Percentiles rank a stretch among this genome's conserved stretches.
Evolutionary conservation across 2,888 invertebrate genomes (phyloP).

Genomic region (Tholera decimalis): DNA sequence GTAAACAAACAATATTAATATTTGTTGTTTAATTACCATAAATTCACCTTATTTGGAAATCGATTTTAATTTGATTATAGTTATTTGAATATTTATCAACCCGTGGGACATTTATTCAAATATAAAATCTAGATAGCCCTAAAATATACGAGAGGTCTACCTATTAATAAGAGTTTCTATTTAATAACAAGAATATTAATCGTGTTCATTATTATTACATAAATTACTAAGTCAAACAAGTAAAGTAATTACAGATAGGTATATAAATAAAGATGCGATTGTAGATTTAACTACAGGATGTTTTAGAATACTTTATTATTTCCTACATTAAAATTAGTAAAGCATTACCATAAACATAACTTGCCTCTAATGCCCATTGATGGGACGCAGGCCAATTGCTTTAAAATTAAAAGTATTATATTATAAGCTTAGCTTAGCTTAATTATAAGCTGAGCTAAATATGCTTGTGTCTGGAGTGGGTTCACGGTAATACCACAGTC

Average conservation of each 20-base stretch:
- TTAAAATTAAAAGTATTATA: no score
- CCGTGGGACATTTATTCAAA: conserved; percentile 54
- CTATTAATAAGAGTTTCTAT: conserved; percentile 42
- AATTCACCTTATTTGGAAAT: conserved; percentile 30
- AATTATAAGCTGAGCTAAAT: no score
- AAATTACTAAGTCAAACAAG: conserved; percentile 38
- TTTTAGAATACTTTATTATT: background rate
- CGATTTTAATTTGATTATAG: conserved; percentile 52
- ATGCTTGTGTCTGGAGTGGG: no score
- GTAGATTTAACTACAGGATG: background rate
- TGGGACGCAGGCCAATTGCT: no score
- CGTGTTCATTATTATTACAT: conserved; percentile 48
- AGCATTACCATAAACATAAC: no score
- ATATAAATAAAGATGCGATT: background rate
- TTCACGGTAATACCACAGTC: no score
- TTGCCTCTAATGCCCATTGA: no score
- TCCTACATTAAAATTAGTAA: no score
- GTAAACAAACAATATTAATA: conserved; percentile 18
- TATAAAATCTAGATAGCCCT: conserved; percentile 28
- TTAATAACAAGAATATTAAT: conserved; percentile 43
- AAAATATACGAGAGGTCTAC: conserved; percentile 41
- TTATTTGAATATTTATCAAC: conserved; percentile 48
- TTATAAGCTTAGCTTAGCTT: no score
- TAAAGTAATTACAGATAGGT: conserved; percentile 12
- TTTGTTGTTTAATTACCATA: conserved; percentile 39